These are phyloP conservation scores for Embidobia sp. DNA, from an alignment of 2,888 invertebrate genomes.

Conservation along the genomic window DNA sequence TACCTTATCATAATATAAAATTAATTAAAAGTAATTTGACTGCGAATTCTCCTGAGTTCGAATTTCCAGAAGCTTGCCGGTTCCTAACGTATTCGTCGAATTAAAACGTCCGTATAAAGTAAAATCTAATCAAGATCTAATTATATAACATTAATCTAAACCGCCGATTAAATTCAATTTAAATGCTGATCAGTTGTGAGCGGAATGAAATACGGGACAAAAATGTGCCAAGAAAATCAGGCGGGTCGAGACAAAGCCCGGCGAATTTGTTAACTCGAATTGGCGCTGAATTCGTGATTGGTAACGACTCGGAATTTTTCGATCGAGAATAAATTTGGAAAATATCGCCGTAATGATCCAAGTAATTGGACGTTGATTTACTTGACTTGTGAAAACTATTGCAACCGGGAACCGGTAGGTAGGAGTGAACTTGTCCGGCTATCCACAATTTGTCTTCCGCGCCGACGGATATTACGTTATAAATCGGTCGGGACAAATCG, in stretches of 20 bases:
- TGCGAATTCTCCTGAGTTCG: no score
- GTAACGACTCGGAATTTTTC: neutral
- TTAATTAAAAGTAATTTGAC: no score
- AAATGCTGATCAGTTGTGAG: neutral
- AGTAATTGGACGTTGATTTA: slow-evolving; percentile 58
- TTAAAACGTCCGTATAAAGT: neutral
- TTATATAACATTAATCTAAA: no score
- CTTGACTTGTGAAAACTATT: slow-evolving; percentile 49
- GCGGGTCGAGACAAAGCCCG: no score
- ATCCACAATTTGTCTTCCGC: slow-evolving; percentile 60
- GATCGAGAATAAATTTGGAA: slow-evolving; percentile 15
- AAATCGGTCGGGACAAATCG: slow-evolving; percentile 65
- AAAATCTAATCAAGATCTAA: no score
- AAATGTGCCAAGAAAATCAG: no score
- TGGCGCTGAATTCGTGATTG: neutral
- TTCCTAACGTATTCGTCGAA: no score
- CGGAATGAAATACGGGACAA: neutral
- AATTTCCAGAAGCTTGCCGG: no score
- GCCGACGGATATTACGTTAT: slow-evolving; percentile 64
- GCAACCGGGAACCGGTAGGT: slow-evolving; percentile 18
- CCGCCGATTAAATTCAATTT: no score
- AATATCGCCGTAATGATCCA: slow-evolving; percentile 36
- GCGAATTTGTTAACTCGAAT: no score
- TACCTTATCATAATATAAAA: no score
- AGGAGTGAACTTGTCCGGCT: slow-evolving; percentile 57